Base-by-base conservation (phyloP, 2,113 vertebrate genomes). In the Oryzias celebensis region DNA sequence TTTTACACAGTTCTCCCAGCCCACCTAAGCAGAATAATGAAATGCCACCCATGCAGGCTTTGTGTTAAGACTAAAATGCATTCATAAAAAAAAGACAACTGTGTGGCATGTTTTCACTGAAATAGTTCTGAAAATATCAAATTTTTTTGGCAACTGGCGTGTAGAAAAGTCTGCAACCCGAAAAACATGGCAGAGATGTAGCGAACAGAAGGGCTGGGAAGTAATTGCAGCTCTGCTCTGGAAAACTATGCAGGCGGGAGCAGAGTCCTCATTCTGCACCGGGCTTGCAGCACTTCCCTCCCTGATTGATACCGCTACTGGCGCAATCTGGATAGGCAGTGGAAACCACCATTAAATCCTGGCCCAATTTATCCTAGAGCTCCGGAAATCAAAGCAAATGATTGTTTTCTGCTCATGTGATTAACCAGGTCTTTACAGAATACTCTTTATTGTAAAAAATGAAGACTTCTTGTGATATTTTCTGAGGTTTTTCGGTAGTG, bases 311-410 rank as follows among this genome's bases (percentile, higher is more conserved):
- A 73, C 80, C 5, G 60, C 71, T 73, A 58, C 75, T 68, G 77
- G 71, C 73, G 28, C n/a, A 44, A 65, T 57, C 84, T 66, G 74
- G 80, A 78, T 81, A 77, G 79, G 65, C 80, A 52, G 56, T 62
- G 68, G 78, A 84, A 82, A 81, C 73, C 62, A 53, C 60, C 71
- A 79, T 91, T 86, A 90, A 91, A 85, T 85, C 77, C 64, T 14
- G 49, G 28, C 60, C 59, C 68, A 41, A 64, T 82, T 88, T 78
- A 84, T 81, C 70, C 75, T 87, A 81, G 78, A 82, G 83, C 79
- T 85, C 45, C 1, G 63, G 77, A 82, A 88, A 88, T 88, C 88
- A 83, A 88, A 85, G 84, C 80, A 85, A 83, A 77, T 68, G 65
- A 36, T 36, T 36, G 8, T 36, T 36, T 36, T 36, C 36, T 2